Base-by-base conservation (phyloP, 23 tunicate genomes). In the Halocynthia roretzi region DNA sequence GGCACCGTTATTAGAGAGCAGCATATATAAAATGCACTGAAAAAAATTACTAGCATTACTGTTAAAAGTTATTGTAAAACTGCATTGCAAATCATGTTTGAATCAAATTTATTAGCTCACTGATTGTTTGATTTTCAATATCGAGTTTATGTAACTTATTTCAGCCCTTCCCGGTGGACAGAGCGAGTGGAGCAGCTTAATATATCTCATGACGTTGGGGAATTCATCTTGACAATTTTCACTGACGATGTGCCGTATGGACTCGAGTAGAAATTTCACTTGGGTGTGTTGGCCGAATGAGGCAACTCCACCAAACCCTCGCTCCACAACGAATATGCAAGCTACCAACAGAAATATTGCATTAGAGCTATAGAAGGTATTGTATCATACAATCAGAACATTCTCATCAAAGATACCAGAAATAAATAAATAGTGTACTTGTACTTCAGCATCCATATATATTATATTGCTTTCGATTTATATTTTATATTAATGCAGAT, bases 201-300 rank as follows among this genome's bases (percentile, higher is more conserved):
- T 22, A 54, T 74, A 74, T 11, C 31, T 62, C 62, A 74, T 20
- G 8, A 74, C 56, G 56, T 74, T 62, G 6, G 52, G 20, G 64
- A 52, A 74, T 74, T 74, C 78, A 54, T 74, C 56, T 44, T 74
- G 78, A 50, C 78, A 74, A 6, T 74, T 74, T 19, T 74, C 78
- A 10, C 2, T 48, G 31, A 74, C 56, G 14, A 74, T 74, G 56
- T 74, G 78, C 10, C 48, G 78, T 22, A 74, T 54, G 8, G 78
- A 74, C 56, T 74, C 78, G 11, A 74, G 62, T 7, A 74, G 68
- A 56, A 74, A 74, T 74, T 56, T 74, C 1, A 74, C 55, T 54
- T 74, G 78, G 10, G 78, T 74, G 14, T 53, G 49, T 14, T 74
- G 62, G 5, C 64, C 20, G 78, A 74, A 74, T 54, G 78, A 74